Evolutionary conservation across 2,113 vertebrate genomes (phyloP).

Genomic region (Vulpes ferrilata): DNA sequence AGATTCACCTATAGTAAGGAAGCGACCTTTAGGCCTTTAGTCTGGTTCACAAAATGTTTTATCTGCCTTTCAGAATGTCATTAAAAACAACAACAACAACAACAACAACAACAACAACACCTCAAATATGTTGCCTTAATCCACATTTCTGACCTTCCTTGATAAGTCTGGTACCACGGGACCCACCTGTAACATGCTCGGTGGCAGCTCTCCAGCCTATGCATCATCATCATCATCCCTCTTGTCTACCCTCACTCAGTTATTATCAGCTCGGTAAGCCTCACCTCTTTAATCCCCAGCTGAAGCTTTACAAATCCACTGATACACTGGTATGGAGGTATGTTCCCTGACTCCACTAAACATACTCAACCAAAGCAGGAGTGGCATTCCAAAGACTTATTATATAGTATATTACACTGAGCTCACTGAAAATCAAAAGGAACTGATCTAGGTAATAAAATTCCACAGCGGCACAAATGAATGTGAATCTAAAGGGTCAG

Average conservation of each 20-base stretch:
- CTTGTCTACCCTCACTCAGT: background rate
- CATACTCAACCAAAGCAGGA: background rate
- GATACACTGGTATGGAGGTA: background rate
- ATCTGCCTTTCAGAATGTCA: background rate
- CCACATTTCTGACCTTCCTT: background rate
- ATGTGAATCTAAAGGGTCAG: background rate
- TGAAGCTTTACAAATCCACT: background rate
- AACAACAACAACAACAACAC: background rate
- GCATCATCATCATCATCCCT: fast-evolving
- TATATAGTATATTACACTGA: background rate
- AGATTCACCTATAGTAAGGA: background rate
- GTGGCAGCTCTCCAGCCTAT: background rate
- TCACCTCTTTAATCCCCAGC: background rate
- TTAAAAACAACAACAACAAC: background rate
- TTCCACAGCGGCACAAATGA: background rate
- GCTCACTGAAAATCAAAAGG: background rate
- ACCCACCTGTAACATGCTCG: background rate
- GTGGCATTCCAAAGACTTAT: background rate
- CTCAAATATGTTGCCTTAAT: background rate
- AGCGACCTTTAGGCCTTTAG: background rate
- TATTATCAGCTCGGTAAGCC: background rate
- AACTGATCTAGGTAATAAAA: background rate
- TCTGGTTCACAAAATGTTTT: background rate
- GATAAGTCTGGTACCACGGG: background rate
- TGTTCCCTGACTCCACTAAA: background rate